These are phyloP conservation scores for Dromiciops gliroides DNA, from an alignment of 2,113 vertebrate species.

Conservation along the genomic window DNA sequence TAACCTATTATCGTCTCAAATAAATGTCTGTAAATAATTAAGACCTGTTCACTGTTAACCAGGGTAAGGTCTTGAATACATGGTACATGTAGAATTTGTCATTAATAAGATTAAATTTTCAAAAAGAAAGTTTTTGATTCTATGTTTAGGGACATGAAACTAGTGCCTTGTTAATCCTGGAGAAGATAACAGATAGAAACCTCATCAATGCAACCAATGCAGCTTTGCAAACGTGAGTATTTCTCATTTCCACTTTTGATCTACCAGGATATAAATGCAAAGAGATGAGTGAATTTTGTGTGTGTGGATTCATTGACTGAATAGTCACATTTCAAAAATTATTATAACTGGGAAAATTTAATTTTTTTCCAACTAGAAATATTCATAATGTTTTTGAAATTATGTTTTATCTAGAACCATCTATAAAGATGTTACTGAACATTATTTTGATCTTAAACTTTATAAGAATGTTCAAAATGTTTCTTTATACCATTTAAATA, in stretches of 20 bases:
- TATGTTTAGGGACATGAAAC: conserved; percentile 97
- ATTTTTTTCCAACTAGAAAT: conserved; percentile 30
- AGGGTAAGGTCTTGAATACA: not conserved
- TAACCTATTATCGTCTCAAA: conserved; percentile 17
- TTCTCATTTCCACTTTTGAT: not conserved
- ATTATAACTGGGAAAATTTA: conserved; percentile 27
- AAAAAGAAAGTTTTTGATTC: conserved; percentile 68
- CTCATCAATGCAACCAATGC: conserved; percentile 98
- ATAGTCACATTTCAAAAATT: not conserved
- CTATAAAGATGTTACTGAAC: conserved; percentile 38
- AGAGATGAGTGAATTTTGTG: not conserved
- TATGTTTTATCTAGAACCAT: conserved; percentile 32
- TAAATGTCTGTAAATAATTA: conserved; percentile 1
- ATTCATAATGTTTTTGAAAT: not conserved
- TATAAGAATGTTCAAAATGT: conserved; percentile 28
- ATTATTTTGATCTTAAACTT: conserved; percentile 47
- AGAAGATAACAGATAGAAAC: conserved; percentile 98
- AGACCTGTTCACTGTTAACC: conserved; percentile 6
- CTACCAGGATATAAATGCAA: not conserved
- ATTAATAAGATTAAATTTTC: conserved; percentile 49
- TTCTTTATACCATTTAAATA: not conserved
- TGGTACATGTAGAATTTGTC: conserved; percentile 8
- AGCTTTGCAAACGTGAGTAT: conserved; percentile 97
- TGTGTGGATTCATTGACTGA: not conserved
- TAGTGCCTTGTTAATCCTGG: conserved; percentile 99